Percentiles rank a stretch among this genome's conserved stretches.
These are phyloP conservation scores for Enteromius viviparus DNA, from an alignment of 2,797 vertebrate species.

Conservation along the genomic window DNA sequence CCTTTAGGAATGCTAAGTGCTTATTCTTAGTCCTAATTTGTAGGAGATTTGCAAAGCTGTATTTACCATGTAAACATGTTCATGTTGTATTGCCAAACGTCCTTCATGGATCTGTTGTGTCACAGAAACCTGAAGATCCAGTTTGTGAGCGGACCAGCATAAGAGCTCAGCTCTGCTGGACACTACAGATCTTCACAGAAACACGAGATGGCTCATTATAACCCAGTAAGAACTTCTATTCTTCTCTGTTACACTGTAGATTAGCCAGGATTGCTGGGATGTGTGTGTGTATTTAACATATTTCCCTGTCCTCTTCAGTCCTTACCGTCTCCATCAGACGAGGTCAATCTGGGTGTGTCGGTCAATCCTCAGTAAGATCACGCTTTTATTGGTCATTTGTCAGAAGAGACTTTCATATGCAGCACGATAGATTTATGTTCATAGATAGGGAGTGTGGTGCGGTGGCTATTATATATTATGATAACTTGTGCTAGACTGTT, in stretches of 20 bases:
- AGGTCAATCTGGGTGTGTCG: conserved; percentile 94
- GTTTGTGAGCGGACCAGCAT: conserved; percentile 64
- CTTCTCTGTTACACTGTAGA: background rate
- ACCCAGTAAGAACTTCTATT: conserved; percentile 68
- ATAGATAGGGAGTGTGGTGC: background rate
- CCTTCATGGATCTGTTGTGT: conserved; percentile 63
- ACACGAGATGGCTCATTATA: conserved; percentile 75
- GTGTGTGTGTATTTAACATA: background rate
- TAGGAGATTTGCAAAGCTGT: conserved; percentile 61
- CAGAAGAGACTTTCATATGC: background rate
- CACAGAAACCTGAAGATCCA: conserved; percentile 71
- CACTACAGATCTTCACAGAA: conserved; percentile 35
- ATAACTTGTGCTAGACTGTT: conserved; percentile 7
- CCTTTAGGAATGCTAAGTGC: conserved; percentile 41
- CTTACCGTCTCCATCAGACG: conserved; percentile 71
- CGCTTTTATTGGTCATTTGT: conserved; percentile 11
- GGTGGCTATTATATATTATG: background rate
- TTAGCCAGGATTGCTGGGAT: background rate
- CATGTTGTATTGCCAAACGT: conserved; percentile 37
- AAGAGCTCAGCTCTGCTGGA: conserved; percentile 32
- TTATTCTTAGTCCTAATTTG: conserved; percentile 20
- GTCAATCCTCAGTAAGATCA: conserved; percentile 95
- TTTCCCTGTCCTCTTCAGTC: conserved; percentile 66
- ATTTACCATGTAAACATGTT: conserved; percentile 70
- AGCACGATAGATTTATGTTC: background rate